phyloP scores from a whole-genome alignment of 2,888 invertebrate genomes.

The Monoplex corrugatus region DNA sequence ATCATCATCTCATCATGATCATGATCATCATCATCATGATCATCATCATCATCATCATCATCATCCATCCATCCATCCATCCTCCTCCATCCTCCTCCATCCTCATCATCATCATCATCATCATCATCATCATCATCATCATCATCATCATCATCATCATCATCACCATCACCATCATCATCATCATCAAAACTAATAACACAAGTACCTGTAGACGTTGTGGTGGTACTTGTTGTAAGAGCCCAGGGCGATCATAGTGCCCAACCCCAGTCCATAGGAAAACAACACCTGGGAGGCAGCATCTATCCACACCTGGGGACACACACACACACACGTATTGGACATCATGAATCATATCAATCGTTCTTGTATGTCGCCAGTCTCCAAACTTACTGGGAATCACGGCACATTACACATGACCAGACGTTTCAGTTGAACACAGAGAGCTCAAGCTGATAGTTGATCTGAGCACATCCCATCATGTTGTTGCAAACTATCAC shows the following conservation, averaged over 20 bases:
- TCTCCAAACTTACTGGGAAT: too few relatives aligned
- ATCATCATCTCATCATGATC: neutral
- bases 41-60: neutral
- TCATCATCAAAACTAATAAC: too few relatives aligned
- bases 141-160: neutral
- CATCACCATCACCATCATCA: neutral
- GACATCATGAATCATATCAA: too few relatives aligned
- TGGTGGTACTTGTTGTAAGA: conserved; percentile 99
- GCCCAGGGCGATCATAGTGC: conserved; percentile 97
- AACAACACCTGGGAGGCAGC: conserved; percentile 99
- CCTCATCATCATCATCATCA: neutral
- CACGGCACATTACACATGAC: too few relatives aligned
- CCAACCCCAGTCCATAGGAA: conserved; percentile 97
- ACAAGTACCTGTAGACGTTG: conserved; percentile 97
- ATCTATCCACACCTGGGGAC: conserved; percentile 95
- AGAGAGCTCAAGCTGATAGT: too few relatives aligned
- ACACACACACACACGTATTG: too few relatives aligned
- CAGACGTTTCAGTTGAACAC: too few relatives aligned
- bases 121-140: neutral
- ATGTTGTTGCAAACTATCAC: too few relatives aligned
- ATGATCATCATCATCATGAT: neutral
- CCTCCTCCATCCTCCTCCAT: neutral
- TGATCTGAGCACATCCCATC: too few relatives aligned
- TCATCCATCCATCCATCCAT: neutral
- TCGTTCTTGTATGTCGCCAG: too few relatives aligned